These are phyloP conservation scores for Fabriciana adippe DNA, from an alignment of 2,888 invertebrate species.

Conservation along the genomic window DNA sequence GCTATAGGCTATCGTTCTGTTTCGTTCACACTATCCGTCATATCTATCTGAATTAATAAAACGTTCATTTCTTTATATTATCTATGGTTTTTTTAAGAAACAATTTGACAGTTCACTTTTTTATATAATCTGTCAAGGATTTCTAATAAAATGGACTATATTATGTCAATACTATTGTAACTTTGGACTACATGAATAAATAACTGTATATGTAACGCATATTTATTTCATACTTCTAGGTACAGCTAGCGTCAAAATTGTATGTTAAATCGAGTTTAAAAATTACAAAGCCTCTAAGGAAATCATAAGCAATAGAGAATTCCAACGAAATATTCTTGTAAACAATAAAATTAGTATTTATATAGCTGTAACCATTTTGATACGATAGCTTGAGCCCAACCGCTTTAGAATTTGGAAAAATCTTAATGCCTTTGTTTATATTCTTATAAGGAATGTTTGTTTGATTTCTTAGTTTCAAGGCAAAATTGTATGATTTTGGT, in stretches of 20 bases:
- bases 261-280: not conserved
- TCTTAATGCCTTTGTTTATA: conserved; percentile 18
- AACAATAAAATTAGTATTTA: conserved; percentile 18
- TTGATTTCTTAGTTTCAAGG: conserved; percentile 29
- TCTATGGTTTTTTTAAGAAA: not conserved
- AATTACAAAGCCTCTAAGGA: conserved; percentile 29
- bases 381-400: conserved; percentile 36
- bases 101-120: not conserved
- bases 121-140: not conserved
- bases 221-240: conserved; percentile 25
- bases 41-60: no score
- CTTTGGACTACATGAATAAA: conserved; percentile 19
- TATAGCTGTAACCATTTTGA: conserved; percentile 33
- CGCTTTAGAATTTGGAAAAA: conserved; percentile 17
- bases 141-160: no score
- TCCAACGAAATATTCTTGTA: conserved; percentile 38
- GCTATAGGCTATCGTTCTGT: no score
- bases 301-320: conserved; percentile 57
- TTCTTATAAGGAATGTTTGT: conserved; percentile 17
- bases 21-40: no score
- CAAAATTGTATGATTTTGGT: conserved; percentile 9
- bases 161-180: not conserved
- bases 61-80: no score
- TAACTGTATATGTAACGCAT: conserved; percentile 29
- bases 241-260: conserved; percentile 24